Evolutionary conservation across 2,113 vertebrate species (phyloP), one percentile per base, ranked within the genome.

Genomic region (Cisticola juncidis): DNA sequence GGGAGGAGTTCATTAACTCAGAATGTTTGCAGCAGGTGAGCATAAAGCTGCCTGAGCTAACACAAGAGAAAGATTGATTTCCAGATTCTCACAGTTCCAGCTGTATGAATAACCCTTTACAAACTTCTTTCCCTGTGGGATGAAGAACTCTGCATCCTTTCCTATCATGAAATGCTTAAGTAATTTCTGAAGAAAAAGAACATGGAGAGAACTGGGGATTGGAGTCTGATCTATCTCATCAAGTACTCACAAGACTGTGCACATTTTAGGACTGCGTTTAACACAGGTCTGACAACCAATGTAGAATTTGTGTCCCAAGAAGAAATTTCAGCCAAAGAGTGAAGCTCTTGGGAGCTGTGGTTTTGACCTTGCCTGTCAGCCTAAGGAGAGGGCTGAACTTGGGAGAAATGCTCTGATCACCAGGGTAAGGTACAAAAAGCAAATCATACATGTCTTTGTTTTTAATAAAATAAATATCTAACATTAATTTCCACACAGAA

Each of bases 101-200:
- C 87, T 96, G 61, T 68, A 60, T 74, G 87, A 96, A 94, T 91
- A 94, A 84, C 84, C 73, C 90, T 86, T 95, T 81, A 71, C 60
- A 94, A 78, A 74, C 60, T 74, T 96, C 65, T 35, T 64, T 74
- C 33, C 65, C 71, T 1, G 1, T 86, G 78, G 69, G 51, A 70
- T 96, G 86, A 73, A 81, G 64, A 92, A 81, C 47, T 54, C 60
- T 26, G 50, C 54, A 70, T 86, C 45, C 33, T 83, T 81, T 64
- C 14, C 60, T 66, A 12, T 33, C 25, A 44, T 48, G n/a, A 88
- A 81, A 48, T 54, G 42, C 73, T 31, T 20, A 45, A 92, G 24
- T 42, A 3, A n/a, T 80, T 95, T 84, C 57, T 51, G 73, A 64
- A 83, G 68, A 40, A 86, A 73, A 77, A 64, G 9, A 29, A 80